Evolutionary conservation across 2,797 vertebrate species (phyloP).

Genomic region (Paguma larvata): DNA sequence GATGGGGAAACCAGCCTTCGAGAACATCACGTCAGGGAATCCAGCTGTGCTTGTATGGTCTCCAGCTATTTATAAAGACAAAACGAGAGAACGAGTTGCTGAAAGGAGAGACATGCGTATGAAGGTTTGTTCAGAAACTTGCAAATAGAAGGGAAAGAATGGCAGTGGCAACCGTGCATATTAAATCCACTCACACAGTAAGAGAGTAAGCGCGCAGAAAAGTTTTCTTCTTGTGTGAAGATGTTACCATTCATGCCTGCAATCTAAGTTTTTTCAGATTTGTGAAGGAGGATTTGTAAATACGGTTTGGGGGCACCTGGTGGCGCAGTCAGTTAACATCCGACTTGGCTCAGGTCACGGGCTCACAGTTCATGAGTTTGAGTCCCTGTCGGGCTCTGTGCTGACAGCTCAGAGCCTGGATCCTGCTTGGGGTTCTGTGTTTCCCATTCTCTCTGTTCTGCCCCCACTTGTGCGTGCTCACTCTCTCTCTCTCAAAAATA

Average conservation of each 20-base stretch:
- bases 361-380: too few species aligned
- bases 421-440: too few species aligned
- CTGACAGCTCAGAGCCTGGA: too few species aligned
- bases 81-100: slow-evolving; percentile 62
- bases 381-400: too few species aligned
- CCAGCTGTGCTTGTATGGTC: slow-evolving; percentile 93
- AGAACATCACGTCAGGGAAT: slow-evolving; percentile 92
- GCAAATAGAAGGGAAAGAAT: slow-evolving; percentile 69
- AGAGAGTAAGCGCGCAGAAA: slow-evolving; percentile 78
- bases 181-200: slow-evolving; percentile 82
- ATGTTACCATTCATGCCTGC: slow-evolving; percentile 81
- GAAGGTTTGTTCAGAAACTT: slow-evolving; percentile 85
- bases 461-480: too few species aligned
- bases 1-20: slow-evolving; percentile 85
- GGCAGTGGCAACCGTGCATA: slow-evolving; percentile 67
- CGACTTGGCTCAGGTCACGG: too few species aligned
- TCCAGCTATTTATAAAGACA: slow-evolving; percentile 90
- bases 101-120: slow-evolving; percentile 70
- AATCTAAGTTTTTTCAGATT: slow-evolving; percentile 82
- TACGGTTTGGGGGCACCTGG: background rate
- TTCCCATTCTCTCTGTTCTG: too few species aligned
- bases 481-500: too few species aligned
- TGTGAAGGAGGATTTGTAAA: slow-evolving; percentile 82
- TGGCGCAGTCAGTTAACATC: too few species aligned
- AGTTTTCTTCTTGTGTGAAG: slow-evolving; percentile 83